Percentiles rank a stretch among this genome's conserved stretches.
phyloP scores from a whole-genome alignment of 1,140 invertebrate genomes.

The Bombus sylvicola region DNA sequence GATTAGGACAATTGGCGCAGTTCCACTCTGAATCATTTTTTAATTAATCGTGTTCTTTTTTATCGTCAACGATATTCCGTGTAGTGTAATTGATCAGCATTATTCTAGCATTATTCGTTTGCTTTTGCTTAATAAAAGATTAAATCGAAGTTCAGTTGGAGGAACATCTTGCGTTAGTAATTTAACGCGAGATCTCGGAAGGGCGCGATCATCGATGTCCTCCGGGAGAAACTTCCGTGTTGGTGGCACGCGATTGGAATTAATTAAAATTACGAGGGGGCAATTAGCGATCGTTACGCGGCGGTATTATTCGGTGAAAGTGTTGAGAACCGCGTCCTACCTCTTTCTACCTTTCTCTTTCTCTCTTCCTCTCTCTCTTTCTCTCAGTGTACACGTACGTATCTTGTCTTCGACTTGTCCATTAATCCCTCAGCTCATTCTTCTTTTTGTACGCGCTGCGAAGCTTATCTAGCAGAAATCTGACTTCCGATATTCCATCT shows the following conservation, averaged over 20 bases:
- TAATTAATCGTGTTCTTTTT: too few species aligned
- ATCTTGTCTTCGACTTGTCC: not conserved
- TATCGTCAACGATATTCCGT: too few species aligned
- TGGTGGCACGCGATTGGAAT: conserved; percentile 44
- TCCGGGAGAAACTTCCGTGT: conserved; percentile 44
- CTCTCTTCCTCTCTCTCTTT: not conserved
- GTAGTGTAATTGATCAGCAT: too few species aligned
- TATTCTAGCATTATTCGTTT: too few species aligned
- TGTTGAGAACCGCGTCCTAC: conserved; percentile 61
- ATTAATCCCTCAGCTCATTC: conserved; percentile 17
- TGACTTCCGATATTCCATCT: conserved; percentile 47
- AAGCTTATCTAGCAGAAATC: conserved; percentile 48
- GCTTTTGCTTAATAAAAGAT: too few species aligned
- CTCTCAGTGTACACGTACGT: not conserved
- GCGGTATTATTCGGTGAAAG: conserved; percentile 69
- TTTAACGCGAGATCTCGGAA: not conserved
- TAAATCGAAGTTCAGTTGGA: too few species aligned
- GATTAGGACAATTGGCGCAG: too few species aligned
- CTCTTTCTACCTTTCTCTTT: conserved; percentile 11
- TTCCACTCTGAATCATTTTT: too few species aligned
- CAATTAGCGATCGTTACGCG: conserved; percentile 64
- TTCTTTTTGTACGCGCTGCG: not conserved
- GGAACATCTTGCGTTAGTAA: not conserved
- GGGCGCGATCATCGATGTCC: conserved; percentile 31
- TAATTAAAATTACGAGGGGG: conserved; percentile 60